Percentiles rank a stretch among this genome's conserved stretches.
These are phyloP conservation scores for Cyrtodaria siliqua DNA, from an alignment of 2,888 invertebrate species.

Conservation along the genomic window DNA sequence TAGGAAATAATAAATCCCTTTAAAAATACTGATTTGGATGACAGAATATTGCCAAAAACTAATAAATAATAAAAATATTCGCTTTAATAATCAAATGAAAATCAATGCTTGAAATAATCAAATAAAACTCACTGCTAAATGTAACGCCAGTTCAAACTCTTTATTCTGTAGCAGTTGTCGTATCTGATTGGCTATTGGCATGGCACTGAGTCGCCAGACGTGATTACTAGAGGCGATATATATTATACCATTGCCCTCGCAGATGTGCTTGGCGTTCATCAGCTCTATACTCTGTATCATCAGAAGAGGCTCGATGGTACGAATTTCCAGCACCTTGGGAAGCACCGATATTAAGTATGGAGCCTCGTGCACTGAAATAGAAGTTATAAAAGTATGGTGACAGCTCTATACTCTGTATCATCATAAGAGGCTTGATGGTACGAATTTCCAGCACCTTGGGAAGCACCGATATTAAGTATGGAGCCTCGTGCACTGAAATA, in stretches of 20 bases:
- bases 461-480: too few species aligned
- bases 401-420: too few species aligned
- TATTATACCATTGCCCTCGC: conserved; percentile 89
- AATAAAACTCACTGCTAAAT: conserved; percentile 93
- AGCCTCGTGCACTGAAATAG: conserved; percentile 94
- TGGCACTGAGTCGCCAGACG: conserved; percentile 91
- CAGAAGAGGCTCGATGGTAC: conserved; percentile 93
- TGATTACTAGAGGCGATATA: conserved; percentile 95
- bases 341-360: conserved; percentile 96
- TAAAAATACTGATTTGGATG: too few species aligned
- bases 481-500: too few species aligned
- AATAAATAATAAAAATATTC: too few species aligned
- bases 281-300: conserved; percentile 94
- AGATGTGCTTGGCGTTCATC: conserved; percentile 81
- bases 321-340: conserved; percentile 93
- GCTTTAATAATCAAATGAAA: too few species aligned
- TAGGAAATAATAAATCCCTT: too few species aligned
- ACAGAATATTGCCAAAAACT: too few species aligned
- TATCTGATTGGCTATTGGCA: conserved; percentile 94
- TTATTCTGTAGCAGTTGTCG: conserved; percentile 94
- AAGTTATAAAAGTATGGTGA: too few species aligned
- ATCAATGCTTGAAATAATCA: too few species aligned
- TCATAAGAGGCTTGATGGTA: too few species aligned
- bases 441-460: too few species aligned
- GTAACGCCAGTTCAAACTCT: conserved; percentile 97